Percentiles rank a stretch among this genome's conserved stretches.
These are phyloP conservation scores for Luperina nickerlii DNA, from an alignment of 2,888 invertebrate genomes.

Conservation along the genomic window DNA sequence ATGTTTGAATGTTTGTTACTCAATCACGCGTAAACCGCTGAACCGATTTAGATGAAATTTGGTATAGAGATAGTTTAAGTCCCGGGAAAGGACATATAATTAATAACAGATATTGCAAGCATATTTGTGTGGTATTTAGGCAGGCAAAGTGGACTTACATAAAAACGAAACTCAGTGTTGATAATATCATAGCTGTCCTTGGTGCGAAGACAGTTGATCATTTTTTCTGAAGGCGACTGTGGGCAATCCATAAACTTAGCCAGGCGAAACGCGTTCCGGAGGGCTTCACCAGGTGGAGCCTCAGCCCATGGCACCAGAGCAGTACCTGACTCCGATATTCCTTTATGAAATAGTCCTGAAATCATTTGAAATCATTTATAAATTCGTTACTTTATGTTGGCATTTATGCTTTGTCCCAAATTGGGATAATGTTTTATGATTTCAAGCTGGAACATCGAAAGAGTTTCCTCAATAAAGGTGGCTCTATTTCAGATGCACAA, in stretches of 20 bases:
- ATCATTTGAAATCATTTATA: conserved; percentile 28
- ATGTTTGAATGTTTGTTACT: too few species aligned
- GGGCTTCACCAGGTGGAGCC: conserved; percentile 91
- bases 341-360: conserved; percentile 92
- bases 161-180: conserved; percentile 91
- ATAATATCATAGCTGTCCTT: conserved; percentile 92
- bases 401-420: not conserved
- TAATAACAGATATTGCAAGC: not conserved
- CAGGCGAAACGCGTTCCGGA: conserved; percentile 90
- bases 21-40: too few species aligned
- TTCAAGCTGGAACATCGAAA: not conserved
- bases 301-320: conserved; percentile 92
- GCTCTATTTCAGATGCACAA: too few species aligned
- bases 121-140: not conserved
- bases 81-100: not conserved
- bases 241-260: conserved; percentile 92
- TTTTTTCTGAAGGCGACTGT: conserved; percentile 83
- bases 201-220: conserved; percentile 91
- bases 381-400: not conserved
- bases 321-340: conserved; percentile 94
- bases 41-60: too few species aligned
- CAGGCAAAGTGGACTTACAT: conserved; percentile 87
- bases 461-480: too few species aligned
- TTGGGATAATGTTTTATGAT: not conserved
- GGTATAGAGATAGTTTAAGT: too few species aligned